These are phyloP conservation scores for Acanthopagrus latus DNA, from an alignment of 2,797 vertebrate genomes.

Conservation along the genomic window DNA sequence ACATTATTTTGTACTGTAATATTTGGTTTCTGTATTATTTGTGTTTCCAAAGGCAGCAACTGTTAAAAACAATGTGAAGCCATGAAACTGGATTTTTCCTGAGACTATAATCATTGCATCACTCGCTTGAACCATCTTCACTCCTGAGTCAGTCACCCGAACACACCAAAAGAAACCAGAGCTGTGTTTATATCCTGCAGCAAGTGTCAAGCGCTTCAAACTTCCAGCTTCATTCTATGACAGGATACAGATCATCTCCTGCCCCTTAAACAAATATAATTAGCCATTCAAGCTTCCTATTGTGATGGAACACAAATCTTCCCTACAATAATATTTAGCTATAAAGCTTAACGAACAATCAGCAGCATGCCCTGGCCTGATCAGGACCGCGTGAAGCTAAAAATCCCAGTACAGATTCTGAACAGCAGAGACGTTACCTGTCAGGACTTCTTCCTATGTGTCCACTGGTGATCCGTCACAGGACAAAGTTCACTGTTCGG, in stretches of 20 bases:
- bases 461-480: conserved; percentile 15
- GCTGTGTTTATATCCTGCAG: background rate
- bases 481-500: conserved; percentile 56
- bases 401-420: background rate
- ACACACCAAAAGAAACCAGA: background rate
- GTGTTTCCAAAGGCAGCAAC: no score
- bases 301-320: background rate
- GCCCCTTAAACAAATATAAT: background rate
- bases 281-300: background rate
- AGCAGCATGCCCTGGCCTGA: background rate
- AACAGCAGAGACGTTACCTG: conserved; percentile 59
- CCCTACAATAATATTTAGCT: background rate
- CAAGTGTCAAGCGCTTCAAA: background rate
- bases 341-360: background rate
- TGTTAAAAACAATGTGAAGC: no score
- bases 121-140: no score
- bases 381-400: background rate
- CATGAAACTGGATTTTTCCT: no score
- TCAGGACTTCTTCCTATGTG: conserved; percentile 36
- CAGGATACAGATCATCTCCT: background rate
- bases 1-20: no score
- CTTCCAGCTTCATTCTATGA: background rate
- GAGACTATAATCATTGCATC: no score
- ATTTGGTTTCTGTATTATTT: no score
- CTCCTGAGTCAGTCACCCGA: background rate